A percentile compares a stretch with the other conserved stretches of the same genome.
phyloP scores from a whole-genome alignment of 2,797 vertebrate genomes.

The Sebastes goodei region DNA sequence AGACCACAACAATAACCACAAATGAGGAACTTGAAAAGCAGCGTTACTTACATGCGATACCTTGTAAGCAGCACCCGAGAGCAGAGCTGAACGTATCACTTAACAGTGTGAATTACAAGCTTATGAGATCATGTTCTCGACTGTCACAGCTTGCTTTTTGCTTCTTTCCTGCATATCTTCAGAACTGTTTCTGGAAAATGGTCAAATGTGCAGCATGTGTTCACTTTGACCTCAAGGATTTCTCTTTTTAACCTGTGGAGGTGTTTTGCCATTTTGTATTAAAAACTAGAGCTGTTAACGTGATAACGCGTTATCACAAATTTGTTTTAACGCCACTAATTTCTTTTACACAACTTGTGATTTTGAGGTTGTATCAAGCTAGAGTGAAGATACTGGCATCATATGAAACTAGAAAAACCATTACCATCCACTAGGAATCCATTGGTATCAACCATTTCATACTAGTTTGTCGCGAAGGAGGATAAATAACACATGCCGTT shows the following conservation, averaged over 20 bases:
- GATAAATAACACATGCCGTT: too few relatives aligned
- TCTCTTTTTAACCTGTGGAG: not conserved
- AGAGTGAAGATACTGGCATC: too few relatives aligned
- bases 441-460: too few relatives aligned
- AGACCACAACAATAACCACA: not conserved
- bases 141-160: not conserved
- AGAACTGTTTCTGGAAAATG: not conserved
- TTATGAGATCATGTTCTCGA: not conserved
- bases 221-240: not conserved
- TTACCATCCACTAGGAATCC: too few relatives aligned
- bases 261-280: not conserved
- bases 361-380: too few relatives aligned
- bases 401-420: too few relatives aligned
- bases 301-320: too few relatives aligned
- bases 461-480: too few relatives aligned
- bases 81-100: not conserved
- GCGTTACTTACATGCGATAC: not conserved
- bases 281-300: not conserved
- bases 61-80: not conserved
- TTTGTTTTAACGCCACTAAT: too few relatives aligned
- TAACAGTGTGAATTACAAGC: constrained; percentile 5
- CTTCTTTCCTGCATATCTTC: not conserved
- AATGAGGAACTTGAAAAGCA: not conserved
- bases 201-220: not conserved
- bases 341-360: too few relatives aligned